Percentiles rank a stretch among this genome's conserved stretches.
These are phyloP conservation scores for Leptopterna dolabrata DNA, from an alignment of 2,888 invertebrate species.

Conservation along the genomic window DNA sequence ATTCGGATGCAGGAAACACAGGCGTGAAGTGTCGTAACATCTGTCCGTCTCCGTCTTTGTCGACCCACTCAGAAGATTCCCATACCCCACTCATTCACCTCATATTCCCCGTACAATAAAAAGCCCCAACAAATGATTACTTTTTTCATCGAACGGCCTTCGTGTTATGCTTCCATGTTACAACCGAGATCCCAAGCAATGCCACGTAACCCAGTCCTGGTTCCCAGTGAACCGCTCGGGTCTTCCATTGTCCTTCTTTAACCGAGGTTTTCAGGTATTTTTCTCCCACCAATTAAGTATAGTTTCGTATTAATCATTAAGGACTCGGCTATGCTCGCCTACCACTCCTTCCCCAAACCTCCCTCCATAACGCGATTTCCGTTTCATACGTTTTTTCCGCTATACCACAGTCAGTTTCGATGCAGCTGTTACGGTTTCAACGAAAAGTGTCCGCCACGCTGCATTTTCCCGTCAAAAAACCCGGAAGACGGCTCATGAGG, in stretches of 20 bases:
- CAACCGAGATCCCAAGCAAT: slow-evolving; percentile 3
- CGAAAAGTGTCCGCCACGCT: slow-evolving; percentile 31
- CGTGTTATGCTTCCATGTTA: neutral
- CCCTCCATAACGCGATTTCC: slow-evolving; percentile 8
- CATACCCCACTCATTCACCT: neutral
- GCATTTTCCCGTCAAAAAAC: neutral
- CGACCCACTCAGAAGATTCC: neutral
- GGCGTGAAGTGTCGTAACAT: neutral
- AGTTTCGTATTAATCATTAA: slow-evolving; percentile 32
- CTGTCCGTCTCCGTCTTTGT: neutral
- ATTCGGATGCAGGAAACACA: neutral
- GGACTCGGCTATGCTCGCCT: slow-evolving; percentile 1
- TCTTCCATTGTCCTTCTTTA: neutral
- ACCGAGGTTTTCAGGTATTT: neutral
- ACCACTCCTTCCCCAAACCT: neutral
- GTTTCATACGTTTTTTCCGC: slow-evolving; percentile 19
- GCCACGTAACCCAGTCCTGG: slow-evolving; percentile 6
- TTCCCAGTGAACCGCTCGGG: neutral
- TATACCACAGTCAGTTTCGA: neutral
- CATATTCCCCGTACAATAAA: neutral
- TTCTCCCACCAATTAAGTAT: slow-evolving; percentile 6
- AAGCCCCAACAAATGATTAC: neutral
- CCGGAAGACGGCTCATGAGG: slow-evolving; percentile 13
- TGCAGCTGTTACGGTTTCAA: slow-evolving; percentile 34
- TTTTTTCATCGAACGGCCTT: neutral